Base-by-base conservation (phyloP, 2,113 vertebrate genomes). In the Poeciliopsis retropinna region DNA sequence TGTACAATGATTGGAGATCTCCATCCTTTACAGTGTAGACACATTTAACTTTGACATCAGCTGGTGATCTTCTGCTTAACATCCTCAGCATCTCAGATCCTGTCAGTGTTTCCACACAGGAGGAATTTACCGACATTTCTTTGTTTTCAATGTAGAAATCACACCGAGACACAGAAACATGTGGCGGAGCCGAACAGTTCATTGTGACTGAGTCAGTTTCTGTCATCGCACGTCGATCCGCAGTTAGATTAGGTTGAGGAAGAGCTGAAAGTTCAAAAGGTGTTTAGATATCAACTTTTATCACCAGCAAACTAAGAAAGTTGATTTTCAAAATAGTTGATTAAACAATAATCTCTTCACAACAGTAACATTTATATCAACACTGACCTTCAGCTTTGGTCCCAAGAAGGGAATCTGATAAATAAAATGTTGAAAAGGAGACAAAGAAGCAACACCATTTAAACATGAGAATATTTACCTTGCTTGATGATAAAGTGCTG, bases 191-290 rank as follows among this genome's bases (percentile, higher is more conserved):
- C 57, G 34, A 22, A 81, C 72, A 87, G 29, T 7, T 73, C 67
- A 87, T 0, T 51, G 69, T 70, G 54, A 81, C 81, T 14, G 61
- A 78, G 62, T 81, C 78, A 32, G 27, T 73, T 5, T 84, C 78
- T 51, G 9, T 67, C 69, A 81, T 79, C 65, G 54, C 0, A 0
- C 0, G 1, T 63, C 32, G 66, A 70, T 66, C 57, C 72, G 78
- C 69, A 11, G 4, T 67, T 32, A 87, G 25, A 4, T 39, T 65
- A 27, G 83, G 79, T 32, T 0, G 69, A 78, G 29, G 30, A 71
- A 37, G 29, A 10, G 13, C 68, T 79, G 34, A 69, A 82, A 72
- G 11, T 25, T 67, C 27, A 75, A 9, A 81, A 41, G 41, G 12
- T 44, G 14, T 44, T 44, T 44, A 14, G 4, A 4, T 44, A 4